phyloP scores from a whole-genome alignment of 2,797 vertebrate genomes.

The Urosaurus nigricauda region DNA sequence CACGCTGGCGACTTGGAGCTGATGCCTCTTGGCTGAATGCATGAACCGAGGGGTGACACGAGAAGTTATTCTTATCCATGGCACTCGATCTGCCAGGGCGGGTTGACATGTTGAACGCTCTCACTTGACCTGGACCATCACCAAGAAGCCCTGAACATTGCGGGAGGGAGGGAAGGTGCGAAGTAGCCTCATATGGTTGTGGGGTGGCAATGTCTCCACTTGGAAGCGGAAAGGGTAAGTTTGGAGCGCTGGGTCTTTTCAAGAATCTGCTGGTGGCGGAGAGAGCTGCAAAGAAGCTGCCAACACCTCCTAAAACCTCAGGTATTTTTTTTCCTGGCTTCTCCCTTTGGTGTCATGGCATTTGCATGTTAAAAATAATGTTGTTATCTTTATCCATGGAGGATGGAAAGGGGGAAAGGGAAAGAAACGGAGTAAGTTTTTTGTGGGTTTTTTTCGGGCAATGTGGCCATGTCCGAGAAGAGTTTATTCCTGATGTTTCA shows the following conservation, averaged over 20 bases:
- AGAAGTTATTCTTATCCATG: neutral
- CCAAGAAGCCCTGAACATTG: neutral
- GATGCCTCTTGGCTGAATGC: neutral
- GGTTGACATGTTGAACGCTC: neutral
- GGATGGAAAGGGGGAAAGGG: neutral
- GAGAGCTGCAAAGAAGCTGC: slow-evolving; percentile 7
- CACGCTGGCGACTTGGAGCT: no score
- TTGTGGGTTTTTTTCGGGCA: no score
- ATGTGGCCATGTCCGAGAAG: no score
- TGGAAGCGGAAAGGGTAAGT: neutral
- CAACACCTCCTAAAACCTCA: neutral
- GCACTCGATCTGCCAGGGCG: no score
- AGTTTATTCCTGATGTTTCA: no score
- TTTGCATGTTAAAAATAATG: neutral
- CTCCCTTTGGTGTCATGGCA: neutral
- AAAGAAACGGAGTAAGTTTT: no score
- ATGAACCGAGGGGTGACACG: neutral
- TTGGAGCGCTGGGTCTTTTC: neutral
- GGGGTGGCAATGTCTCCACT: neutral
- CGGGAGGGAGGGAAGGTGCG: neutral
- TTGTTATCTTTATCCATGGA: neutral
- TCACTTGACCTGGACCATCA: neutral
- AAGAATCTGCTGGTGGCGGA: neutral
- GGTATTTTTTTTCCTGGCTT: neutral
- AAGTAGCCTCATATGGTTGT: neutral